Evolutionary conservation across 2,888 invertebrate species (phyloP), one percentile per base, ranked within the genome.

Genomic region (Mimas tiliae): DNA sequence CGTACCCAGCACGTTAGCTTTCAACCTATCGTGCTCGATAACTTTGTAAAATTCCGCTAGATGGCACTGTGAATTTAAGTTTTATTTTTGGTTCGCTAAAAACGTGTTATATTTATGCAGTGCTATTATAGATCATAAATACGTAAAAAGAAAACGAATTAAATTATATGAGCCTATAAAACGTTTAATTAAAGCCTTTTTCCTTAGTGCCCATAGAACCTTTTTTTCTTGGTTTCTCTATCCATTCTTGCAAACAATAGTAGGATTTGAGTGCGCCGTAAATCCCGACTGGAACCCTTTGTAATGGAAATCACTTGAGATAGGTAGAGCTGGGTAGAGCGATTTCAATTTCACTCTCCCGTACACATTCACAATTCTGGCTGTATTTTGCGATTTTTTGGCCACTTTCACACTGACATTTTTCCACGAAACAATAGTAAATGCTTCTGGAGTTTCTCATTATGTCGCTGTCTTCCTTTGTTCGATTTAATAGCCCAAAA

Each of bases 301-400:
- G 38, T 42, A 12, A 19, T 58, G 58, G 42, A 21, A 19, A 58
- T 38, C 21, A n/a, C 58, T 21, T 16, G 38, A 7, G 8, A 4
- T 33, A 6, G 38, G 11, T 19, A 74, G 75, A 38, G 38, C 16
- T 12, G n/a, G 48, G 19, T 58, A 63, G 69, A 67, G 70, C 74
- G 76, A 77, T 76, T 74, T 67, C 73, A 71, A 75, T 65, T 70
- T 76, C 66, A 77, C 77, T 75, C 77, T 74, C 66, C 65, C 65
- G 58, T 66, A 70, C 72, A 70, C 71, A 58, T 42, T 58, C 42
- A 58, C 58, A 58, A 58, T 58, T 19, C 58, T 19, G 42, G 58
- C 66, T 64, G 70, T 71, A 72, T 72, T 74, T 70, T 71, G 63
- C 72, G 67, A 78, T 79, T 73, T 73, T 77, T 67, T 68, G 70